These are phyloP conservation scores for Alces alces DNA, from an alignment of 2,113 vertebrate genomes.

Conservation along the genomic window DNA sequence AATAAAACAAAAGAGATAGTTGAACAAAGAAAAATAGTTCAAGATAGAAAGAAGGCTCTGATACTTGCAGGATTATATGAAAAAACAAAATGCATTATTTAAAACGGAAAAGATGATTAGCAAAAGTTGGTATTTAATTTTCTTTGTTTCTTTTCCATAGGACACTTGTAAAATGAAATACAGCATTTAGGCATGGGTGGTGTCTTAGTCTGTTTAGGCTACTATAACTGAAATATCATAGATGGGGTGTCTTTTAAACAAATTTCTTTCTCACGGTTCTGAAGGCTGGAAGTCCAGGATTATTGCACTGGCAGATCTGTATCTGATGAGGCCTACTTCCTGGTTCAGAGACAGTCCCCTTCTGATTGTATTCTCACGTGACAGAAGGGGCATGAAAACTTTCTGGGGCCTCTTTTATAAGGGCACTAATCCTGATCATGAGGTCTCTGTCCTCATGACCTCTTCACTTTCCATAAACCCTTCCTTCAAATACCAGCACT, in stretches of 20 bases:
- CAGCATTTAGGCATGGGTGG: neutral
- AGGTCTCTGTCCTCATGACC: neutral
- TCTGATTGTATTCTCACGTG: neutral
- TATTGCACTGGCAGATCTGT: neutral
- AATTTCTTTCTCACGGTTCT: neutral
- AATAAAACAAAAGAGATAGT: conserved; percentile 30
- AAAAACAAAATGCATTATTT: conserved; percentile 11
- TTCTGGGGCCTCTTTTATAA: neutral
- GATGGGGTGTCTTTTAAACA: neutral
- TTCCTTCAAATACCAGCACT: neutral
- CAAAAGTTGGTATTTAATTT: neutral
- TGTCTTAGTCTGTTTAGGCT: neutral
- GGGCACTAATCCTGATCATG: neutral
- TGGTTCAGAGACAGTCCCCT: neutral
- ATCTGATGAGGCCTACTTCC: neutral
- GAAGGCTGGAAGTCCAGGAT: neutral
- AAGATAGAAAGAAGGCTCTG: neutral
- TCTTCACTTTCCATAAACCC: neutral
- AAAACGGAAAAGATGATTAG: neutral
- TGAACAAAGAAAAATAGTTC: conserved; percentile 26
- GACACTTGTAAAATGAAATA: neutral
- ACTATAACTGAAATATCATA: neutral
- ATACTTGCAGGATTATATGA: neutral
- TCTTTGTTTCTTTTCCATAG: neutral
- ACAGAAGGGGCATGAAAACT: neutral